Percentiles rank a stretch among this genome's conserved stretches.
Evolutionary conservation across 2,113 vertebrate species (phyloP).

Genomic region (Neodon shergylaensis): DNA sequence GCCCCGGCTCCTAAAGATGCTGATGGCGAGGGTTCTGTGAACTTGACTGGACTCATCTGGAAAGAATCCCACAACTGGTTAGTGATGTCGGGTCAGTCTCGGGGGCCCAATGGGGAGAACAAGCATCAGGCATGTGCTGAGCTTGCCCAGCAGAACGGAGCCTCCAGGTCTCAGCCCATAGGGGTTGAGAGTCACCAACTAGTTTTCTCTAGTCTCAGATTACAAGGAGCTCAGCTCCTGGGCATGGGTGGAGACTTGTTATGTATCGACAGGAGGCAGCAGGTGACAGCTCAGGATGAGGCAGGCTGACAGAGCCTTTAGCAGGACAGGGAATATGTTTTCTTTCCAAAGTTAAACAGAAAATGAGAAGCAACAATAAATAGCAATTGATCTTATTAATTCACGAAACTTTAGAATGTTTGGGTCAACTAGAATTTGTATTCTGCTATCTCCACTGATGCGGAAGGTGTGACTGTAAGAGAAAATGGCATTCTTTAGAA

Average conservation of each 20-base stretch:
- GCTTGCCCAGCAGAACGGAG: background rate
- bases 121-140: background rate
- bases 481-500: slow-evolving; percentile 3
- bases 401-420: background rate
- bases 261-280: background rate
- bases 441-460: background rate
- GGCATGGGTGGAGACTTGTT: background rate
- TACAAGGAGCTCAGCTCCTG: background rate
- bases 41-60: background rate
- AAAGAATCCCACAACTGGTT: slow-evolving; percentile 2
- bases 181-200: background rate
- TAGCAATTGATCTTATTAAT: background rate
- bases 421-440: background rate
- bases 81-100: background rate
- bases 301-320: background rate
- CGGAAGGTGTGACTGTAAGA: background rate
- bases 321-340: background rate
- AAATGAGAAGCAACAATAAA: background rate
- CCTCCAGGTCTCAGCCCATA: background rate
- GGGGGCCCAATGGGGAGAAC: background rate
- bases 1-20: slow-evolving; percentile 30
- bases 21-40: slow-evolving; percentile 13
- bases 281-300: background rate
- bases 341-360: slow-evolving; percentile 6
- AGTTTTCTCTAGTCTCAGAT: background rate